Evolutionary conservation across 2,888 invertebrate species (phyloP), one percentile per base, ranked within the genome.

Genomic region (Lapara coniferarum): DNA sequence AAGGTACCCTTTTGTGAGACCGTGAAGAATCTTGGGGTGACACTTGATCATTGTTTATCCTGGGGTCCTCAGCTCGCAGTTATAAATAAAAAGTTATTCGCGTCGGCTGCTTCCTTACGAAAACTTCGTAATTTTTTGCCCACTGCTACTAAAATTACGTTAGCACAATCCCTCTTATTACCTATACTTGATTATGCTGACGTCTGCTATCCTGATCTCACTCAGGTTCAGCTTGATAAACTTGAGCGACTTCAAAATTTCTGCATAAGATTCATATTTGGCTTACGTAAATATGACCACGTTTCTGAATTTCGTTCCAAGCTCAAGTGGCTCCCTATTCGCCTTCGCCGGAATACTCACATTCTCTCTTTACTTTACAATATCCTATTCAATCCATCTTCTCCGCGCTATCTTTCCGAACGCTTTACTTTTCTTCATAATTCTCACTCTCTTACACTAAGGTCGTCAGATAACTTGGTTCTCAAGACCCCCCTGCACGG

Each of bases 201-300:
- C 25, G 25, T 25, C 25, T 25, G 25, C 25, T 25, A 25, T 25
- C 25, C 58, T 12, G 59, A 68, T 49, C 49, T 58, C 12, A 68
- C 16, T 12, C 10, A 68, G 25, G 53, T 14, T 10, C 52, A 58
- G 12, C 49, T 68, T n/a, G 46, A 68, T 68, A 68, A 68, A 58
- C 58, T 68, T 14, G 68, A 68, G 68, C 58, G 68, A 7, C 52
- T 68, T 19, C 68, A 68, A 58, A 68, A 58, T 49, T 57, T 57
- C 14, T 58, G 51, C 44, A 49, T 68, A 30, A 10, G 59, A 51
- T 58, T 68, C 49, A 68, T 68, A 58, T 68, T 68, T 68, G 59
- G 58, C 10, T 58, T 68, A 25, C 52, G 68, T 7, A 59, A 68
- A 51, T 68, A 68, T 58, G 68, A 68, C 51, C 49, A 66, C 16